Conservation (phyloP, 2,888 invertebrate genomes). For the Elmis aenea region DNA sequence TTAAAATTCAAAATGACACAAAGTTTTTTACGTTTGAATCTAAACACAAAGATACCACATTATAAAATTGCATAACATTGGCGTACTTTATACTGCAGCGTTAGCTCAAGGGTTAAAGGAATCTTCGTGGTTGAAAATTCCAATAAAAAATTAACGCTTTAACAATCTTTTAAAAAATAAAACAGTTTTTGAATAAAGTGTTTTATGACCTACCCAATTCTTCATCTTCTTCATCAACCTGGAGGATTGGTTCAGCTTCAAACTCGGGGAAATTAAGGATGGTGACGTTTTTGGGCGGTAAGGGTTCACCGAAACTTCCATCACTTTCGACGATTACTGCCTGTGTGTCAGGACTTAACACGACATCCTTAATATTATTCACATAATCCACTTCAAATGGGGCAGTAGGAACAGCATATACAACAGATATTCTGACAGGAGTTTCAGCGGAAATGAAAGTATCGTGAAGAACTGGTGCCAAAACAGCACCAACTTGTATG, state of each 20-base stretch:
- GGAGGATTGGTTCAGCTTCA: constrained; percentile 36
- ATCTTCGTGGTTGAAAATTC: too few relatives aligned
- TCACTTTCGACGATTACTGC: constrained; percentile 39
- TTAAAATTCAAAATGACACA: too few relatives aligned
- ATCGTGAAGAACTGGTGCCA: constrained; percentile 42
- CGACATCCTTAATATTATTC: constrained; percentile 28
- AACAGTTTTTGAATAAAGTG: too few relatives aligned
- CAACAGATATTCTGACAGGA: constrained; percentile 41
- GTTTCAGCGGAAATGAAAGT: constrained; percentile 36
- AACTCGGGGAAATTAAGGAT: constrained; percentile 37
- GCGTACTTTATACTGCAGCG: too few relatives aligned
- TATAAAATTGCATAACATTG: too few relatives aligned
- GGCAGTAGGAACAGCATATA: constrained; percentile 46
- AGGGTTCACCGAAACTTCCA: neutral
- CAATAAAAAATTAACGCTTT: too few relatives aligned
- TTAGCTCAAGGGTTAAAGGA: too few relatives aligned
- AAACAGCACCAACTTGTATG: constrained; percentile 44
- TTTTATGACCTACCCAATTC: constrained; percentile 36
- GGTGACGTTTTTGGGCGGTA: constrained; percentile 39
- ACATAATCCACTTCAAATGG: constrained; percentile 34
- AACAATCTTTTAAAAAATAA: too few relatives aligned
- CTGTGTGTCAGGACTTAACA: constrained; percentile 32
- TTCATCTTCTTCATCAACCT: constrained; percentile 39
- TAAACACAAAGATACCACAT: too few relatives aligned
- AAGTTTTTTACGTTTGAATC: too few relatives aligned